phyloP scores from a whole-genome alignment of 1,140 invertebrate genomes.

The Gryllus bimaculatus region DNA sequence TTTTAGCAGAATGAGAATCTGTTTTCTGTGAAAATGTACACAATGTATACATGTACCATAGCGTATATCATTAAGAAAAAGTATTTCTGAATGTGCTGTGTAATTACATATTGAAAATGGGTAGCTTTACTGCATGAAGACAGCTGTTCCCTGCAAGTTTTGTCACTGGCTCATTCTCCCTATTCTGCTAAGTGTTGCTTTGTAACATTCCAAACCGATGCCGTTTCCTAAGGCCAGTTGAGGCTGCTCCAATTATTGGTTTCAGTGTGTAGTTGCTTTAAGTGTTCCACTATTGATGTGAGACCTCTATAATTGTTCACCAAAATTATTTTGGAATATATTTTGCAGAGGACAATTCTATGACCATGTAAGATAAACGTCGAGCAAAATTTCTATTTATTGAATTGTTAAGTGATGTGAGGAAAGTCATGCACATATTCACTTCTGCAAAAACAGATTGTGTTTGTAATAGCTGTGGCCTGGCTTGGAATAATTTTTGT shows the following conservation, averaged over 20 bases:
- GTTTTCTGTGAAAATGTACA: no score
- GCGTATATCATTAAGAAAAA: no score
- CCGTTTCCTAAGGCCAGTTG: background rate
- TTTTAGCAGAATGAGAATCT: background rate
- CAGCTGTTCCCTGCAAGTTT: no score
- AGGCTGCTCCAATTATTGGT: background rate
- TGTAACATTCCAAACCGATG: background rate
- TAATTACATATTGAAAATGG: no score
- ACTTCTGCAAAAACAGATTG: background rate
- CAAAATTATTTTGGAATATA: background rate
- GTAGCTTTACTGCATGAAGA: no score
- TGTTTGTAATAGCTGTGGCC: background rate
- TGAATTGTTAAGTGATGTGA: background rate
- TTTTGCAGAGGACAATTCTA: background rate
- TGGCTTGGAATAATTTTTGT: background rate
- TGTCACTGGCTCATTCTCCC: no score
- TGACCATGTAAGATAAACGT: no score
- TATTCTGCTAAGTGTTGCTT: background rate
- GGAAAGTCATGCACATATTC: background rate
- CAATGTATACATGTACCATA: no score
- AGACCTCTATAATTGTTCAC: background rate
- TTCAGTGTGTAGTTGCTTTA: background rate
- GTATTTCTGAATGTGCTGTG: no score
- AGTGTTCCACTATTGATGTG: background rate
- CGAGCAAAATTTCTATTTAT: background rate